Evolutionary conservation across 2,888 invertebrate genomes (phyloP).

Genomic region (Brachyptera risi): DNA sequence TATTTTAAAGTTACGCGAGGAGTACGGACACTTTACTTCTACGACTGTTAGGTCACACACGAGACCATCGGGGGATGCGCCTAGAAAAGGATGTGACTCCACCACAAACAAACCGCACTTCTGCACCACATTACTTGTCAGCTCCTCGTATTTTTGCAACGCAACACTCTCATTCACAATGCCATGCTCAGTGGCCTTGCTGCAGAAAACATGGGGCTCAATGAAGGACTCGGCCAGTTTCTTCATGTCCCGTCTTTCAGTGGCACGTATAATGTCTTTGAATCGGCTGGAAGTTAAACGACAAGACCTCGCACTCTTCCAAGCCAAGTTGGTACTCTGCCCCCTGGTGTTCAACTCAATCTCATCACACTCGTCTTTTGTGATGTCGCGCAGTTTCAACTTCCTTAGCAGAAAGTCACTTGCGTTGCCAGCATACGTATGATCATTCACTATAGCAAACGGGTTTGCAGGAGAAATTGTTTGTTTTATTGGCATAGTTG

Average conservation of each 20-base stretch:
- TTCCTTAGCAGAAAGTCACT: not conserved
- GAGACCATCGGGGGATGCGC: conserved; percentile 31
- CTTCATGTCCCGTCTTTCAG: conserved; percentile 7
- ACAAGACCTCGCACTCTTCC: not conserved
- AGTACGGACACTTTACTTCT: conserved; percentile 32
- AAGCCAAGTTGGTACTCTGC: not conserved
- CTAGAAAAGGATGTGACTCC: conserved; percentile 19
- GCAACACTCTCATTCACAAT: conserved; percentile 26
- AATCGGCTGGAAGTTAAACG: not conserved
- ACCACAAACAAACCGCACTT: conserved; percentile 17
- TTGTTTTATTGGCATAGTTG: conserved; percentile 26
- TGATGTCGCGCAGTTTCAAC: not conserved
- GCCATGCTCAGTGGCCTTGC: conserved; percentile 26
- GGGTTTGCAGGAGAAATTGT: conserved; percentile 20
- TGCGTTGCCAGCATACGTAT: conserved; percentile 9
- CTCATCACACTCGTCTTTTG: not conserved
- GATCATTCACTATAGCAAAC: conserved; percentile 24
- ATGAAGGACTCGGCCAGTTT: not conserved
- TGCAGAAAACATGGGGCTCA: not conserved
- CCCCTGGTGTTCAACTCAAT: not conserved
- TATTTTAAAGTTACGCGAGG: conserved; percentile 21
- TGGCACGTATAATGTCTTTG: not conserved
- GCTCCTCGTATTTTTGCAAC: conserved; percentile 22
- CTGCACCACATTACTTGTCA: conserved; percentile 11
- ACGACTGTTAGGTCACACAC: conserved; percentile 22